Evolutionary conservation across 2,797 vertebrate genomes (phyloP), one percentile per base, ranked within the genome.

Genomic region (Margarornis squamiger): DNA sequence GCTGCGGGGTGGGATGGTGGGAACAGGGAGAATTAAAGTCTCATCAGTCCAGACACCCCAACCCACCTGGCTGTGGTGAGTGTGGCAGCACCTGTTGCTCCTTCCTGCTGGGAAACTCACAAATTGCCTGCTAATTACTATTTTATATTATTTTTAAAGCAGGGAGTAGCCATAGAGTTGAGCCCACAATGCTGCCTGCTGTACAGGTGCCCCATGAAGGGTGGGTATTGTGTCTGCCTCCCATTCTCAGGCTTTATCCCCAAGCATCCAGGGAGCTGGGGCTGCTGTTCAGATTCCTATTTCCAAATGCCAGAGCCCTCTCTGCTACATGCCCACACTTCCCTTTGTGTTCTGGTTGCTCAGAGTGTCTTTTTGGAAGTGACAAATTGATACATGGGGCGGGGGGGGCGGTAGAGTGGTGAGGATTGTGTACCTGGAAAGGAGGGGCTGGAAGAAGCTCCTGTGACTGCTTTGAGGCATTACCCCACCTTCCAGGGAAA

Each of bases 41-140:
- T n/a, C 18, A 4, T 4, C 10, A 9, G 34, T 6, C 23, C 52
- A 30, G 67, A 34, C 7, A 27, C 14, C 29, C 39, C 49, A 21
- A 21, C 21, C 26, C 1, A 4, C 3, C 16, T 0, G 1, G 72
- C 71, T 12, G 59, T 48, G 66, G 61, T 2, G 32, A 2, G 30
- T 63, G 2, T 17, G 6, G 66, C 3, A 8, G 81, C 26, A 92
- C 80, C 43, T 87, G 87, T 68, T 63, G 84, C 77, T 70, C 41
- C 57, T 26, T 59, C 29, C 76, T 86, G 70, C 81, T 62, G 52
- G 70, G 39, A 74, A 66, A 48, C 19, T 41, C 49, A 67, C 75
- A 77, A 9, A 18, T n/a, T 67, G n/a, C 23, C 66, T 12, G 38
- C 14, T 27, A 12, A 32, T 78, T 14, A 24, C 26, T 0, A 1